Evolutionary conservation across 2,888 invertebrate genomes (phyloP).

Genomic region (Ceramica pisi): DNA sequence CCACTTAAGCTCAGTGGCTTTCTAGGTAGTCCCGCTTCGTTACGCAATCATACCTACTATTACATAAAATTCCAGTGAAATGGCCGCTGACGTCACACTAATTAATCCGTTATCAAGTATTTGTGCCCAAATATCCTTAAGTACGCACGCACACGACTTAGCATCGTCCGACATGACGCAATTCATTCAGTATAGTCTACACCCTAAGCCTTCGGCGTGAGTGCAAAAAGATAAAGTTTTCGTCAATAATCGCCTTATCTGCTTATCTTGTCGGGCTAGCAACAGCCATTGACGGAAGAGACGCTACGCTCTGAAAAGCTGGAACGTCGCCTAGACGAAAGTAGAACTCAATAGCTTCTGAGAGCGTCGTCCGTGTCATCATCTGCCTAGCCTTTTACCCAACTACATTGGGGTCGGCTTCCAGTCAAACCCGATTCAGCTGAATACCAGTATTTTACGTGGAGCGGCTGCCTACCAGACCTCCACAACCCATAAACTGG

Average conservation of each 20-base stretch:
- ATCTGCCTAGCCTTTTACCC: too few species aligned
- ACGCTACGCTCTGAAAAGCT: background rate
- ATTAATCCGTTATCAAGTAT: slow-evolving; percentile 5
- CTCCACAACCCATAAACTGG: too few species aligned
- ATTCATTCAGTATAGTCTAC: slow-evolving; percentile 7
- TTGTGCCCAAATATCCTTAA: background rate
- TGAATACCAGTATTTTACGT: too few species aligned
- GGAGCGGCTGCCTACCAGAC: too few species aligned
- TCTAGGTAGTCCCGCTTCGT: background rate
- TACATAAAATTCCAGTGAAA: too few species aligned
- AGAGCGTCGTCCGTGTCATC: too few species aligned
- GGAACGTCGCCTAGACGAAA: background rate
- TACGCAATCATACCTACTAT: background rate
- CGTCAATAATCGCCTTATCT: slow-evolving; percentile 41
- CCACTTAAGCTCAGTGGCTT: too few species aligned
- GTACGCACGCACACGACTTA: slow-evolving; percentile 1
- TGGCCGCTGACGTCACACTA: background rate
- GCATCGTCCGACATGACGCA: slow-evolving; percentile 14
- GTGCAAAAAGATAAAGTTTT: slow-evolving; percentile 42
- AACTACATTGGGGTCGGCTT: too few species aligned
- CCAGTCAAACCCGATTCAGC: too few species aligned
- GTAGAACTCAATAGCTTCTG: background rate
- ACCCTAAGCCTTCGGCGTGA: background rate
- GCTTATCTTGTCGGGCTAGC: slow-evolving; percentile 40
- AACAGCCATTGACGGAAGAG: slow-evolving; percentile 16